Evolutionary conservation across 1,140 invertebrate genomes (phyloP), one percentile per base, ranked within the genome.

Genomic region (Harpegnathos saltator): DNA sequence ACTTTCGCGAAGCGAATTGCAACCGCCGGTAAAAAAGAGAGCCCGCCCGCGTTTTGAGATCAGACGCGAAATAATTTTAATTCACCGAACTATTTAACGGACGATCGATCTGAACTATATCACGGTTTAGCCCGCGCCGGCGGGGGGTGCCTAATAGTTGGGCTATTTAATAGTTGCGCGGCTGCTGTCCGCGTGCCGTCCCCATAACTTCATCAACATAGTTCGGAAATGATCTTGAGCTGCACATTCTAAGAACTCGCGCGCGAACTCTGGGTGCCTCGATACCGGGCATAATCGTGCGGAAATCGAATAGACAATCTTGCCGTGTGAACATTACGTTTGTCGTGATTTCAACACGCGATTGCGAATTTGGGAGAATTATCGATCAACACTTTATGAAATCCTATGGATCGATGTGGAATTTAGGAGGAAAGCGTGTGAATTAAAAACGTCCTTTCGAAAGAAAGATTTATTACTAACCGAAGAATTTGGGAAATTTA

Each of bases 1-100:
- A 69, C 69, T 80, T 80, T 68, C 15, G 29, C 48, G 26, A 63
- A 77, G 66, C 19, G 19, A 69, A 80, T 58, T 80, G 22, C 58
- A 29, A 54, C 29, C n/a, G 9, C 14, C 66, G 3, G 19, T 11
- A 33, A 59, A 61, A n/a, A 48, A 29, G 4, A 33, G 26, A 80
- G 50, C 26, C 19, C 7, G 11, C 33, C 4, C 7, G 1, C 33
- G 33, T 7, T 15, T n/a, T 11, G 17, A 26, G 50, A 75, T 44
- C 5, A 17, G 14, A 38, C 38, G 44, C 22, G 7, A 29, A 80
- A 59, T 44, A 14, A 59, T 71, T 69, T 69, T 78, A 54, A 69
- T 69, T 68, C 17, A 7, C 14, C 52, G 3, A 29, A 29, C 33
- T 71, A 58, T 44, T 69, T 69, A 22, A 56, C 19, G n/a, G 50